phyloP scores from a whole-genome alignment of 2,113 vertebrate species.

The Setophaga petechia region DNA sequence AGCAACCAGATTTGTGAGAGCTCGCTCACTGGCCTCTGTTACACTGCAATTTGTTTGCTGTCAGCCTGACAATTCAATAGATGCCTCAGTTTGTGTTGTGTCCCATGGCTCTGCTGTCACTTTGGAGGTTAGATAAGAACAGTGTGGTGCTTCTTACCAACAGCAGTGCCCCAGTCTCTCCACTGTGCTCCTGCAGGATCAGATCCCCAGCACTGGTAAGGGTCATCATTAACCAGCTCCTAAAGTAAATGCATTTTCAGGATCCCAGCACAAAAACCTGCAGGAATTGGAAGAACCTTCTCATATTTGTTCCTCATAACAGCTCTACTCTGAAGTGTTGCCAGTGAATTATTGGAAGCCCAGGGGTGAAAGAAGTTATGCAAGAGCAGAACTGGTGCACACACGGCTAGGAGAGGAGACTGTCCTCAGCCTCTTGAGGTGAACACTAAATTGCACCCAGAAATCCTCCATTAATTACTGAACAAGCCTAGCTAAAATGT shows the following conservation, averaged over 20 bases:
- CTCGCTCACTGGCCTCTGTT: accelerated
- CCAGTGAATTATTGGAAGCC: not conserved
- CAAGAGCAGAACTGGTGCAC: not conserved
- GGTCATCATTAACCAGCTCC: not conserved
- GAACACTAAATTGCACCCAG: not conserved
- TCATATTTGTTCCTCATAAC: not conserved
- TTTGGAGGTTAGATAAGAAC: not conserved
- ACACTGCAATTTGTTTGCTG: not conserved
- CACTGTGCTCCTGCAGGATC: not conserved
- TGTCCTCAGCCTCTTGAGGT: not conserved
- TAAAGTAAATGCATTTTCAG: not conserved
- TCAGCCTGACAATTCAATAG: not conserved
- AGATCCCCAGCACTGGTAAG: not conserved
- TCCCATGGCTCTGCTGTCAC: not conserved
- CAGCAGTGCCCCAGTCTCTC: not conserved
- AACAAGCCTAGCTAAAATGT: not conserved
- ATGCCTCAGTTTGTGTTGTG: not conserved
- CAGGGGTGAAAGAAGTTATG: not conserved
- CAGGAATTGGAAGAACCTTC: not conserved
- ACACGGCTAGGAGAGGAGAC: not conserved
- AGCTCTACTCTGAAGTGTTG: not conserved
- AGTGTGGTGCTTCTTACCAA: not conserved
- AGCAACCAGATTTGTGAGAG: not conserved
- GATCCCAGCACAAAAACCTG: not conserved
- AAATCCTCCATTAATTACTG: not conserved